Conservation (phyloP, 2,797 vertebrate species). For the Micrastur ruficollis region DNA sequence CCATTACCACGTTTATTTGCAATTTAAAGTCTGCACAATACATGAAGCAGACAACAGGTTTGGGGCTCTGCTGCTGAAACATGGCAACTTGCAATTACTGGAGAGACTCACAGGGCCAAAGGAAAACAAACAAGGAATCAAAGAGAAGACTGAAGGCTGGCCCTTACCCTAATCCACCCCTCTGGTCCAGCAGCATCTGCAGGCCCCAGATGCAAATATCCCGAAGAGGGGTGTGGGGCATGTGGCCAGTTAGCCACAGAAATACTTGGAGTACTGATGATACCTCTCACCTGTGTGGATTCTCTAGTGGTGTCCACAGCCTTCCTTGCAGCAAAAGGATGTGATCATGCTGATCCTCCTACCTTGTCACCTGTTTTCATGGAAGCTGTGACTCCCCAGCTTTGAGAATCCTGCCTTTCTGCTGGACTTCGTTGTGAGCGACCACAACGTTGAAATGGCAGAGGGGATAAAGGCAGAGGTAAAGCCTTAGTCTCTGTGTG, state of each 20-base stretch:
- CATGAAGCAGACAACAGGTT: neutral
- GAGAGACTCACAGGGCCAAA: neutral
- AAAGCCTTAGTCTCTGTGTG: neutral
- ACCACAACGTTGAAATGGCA: neutral
- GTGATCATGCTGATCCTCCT: neutral
- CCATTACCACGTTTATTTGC: neutral
- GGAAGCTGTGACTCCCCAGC: neutral
- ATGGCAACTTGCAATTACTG: neutral
- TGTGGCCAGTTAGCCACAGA: neutral
- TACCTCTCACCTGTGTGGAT: neutral
- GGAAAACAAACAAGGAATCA: neutral
- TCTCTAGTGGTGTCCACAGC: neutral
- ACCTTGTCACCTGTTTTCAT: neutral
- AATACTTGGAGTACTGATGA: neutral
- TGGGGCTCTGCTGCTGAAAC: neutral
- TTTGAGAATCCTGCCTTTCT: neutral
- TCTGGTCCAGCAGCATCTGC: neutral
- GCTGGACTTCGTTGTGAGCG: neutral
- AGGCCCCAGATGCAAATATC: neutral
- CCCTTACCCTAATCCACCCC: neutral
- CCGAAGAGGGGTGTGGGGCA: accelerated
- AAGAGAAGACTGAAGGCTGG: neutral
- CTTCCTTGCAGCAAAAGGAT: neutral
- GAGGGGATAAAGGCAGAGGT: neutral
- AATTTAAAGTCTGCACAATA: neutral